phyloP scores from a whole-genome alignment of 1,140 invertebrate species.

The Leptinotarsa texana region DNA sequence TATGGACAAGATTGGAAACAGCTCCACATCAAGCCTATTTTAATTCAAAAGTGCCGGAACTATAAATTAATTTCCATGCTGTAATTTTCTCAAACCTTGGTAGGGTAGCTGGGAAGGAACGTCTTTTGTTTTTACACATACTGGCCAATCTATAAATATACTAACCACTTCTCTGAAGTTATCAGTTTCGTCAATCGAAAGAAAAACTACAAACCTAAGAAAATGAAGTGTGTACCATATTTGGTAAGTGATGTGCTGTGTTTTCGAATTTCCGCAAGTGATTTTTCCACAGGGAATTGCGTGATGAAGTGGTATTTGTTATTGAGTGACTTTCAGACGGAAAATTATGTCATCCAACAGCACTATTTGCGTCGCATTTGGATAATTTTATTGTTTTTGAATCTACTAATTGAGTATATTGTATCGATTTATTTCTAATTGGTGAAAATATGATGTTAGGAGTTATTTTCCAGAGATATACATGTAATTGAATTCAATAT shows the following conservation, averaged over 20 bases:
- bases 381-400: neutral
- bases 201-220: neutral
- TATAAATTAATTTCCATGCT: neutral
- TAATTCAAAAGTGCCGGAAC: neutral
- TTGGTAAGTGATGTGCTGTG: conserved; percentile 9
- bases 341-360: neutral
- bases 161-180: neutral
- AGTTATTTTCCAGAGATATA: too few species aligned
- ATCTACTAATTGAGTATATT: too few species aligned
- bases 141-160: conserved; percentile 19
- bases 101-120: conserved; percentile 22
- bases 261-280: neutral
- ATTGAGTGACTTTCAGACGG: neutral
- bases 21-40: too few species aligned
- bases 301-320: neutral
- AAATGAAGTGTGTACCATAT: conserved; percentile 3
- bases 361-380: neutral
- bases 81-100: conserved; percentile 24
- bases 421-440: too few species aligned
- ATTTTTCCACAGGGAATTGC: neutral
- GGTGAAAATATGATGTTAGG: too few species aligned
- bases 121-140: conserved; percentile 24
- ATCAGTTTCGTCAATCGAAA: neutral
- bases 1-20: too few species aligned
- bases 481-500: too few species aligned